A percentile compares a stretch with the other conserved stretches of the same genome.
phyloP scores from a whole-genome alignment of 2,797 vertebrate genomes.

The Neosalanx taihuensis region DNA sequence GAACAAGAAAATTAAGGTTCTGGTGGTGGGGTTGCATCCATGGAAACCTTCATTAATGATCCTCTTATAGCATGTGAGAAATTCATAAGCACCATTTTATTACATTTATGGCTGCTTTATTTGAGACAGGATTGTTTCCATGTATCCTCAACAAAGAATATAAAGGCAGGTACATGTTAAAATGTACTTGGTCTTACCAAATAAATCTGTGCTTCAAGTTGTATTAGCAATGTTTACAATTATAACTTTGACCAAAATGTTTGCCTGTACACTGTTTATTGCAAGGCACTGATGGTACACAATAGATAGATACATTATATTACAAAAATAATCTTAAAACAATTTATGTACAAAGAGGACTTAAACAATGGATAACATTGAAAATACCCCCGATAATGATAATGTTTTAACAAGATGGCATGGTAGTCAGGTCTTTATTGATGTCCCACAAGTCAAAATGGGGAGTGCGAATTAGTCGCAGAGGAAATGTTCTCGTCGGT shows the following conservation, averaged over 20 bases:
- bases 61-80: not conserved
- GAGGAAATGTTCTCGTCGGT: not conserved
- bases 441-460: not conserved
- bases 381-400: not conserved
- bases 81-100: not conserved
- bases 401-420: not conserved
- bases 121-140: not conserved
- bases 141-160: not conserved
- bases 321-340: slow-evolving; percentile 37
- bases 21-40: not conserved
- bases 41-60: not conserved
- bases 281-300: slow-evolving; percentile 32
- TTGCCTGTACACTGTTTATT: slow-evolving; percentile 50
- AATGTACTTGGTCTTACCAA: no score
- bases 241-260: not conserved
- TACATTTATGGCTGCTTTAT: not conserved
- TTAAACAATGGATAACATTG: not conserved
- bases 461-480: not conserved
- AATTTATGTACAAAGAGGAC: slow-evolving; percentile 35
- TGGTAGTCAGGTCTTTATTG: not conserved
- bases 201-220: not conserved
- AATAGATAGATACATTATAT: slow-evolving; percentile 23
- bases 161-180: not conserved
- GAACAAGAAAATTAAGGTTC: not conserved
- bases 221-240: not conserved